These are phyloP conservation scores for Drosophila tsacasi DNA, from an alignment of 1,140 invertebrate species.

Conservation along the genomic window DNA sequence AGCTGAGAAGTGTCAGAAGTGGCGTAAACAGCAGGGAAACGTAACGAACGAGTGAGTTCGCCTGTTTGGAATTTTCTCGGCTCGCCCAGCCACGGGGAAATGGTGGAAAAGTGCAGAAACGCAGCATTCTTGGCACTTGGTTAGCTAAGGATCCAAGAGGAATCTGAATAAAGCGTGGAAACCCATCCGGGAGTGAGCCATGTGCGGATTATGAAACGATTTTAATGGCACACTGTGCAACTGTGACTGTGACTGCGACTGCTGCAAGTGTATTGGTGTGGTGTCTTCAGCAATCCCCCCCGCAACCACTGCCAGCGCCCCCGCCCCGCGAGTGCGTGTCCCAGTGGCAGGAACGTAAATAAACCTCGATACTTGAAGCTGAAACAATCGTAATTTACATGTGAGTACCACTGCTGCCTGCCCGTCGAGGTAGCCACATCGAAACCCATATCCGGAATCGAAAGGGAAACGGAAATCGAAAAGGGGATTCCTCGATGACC, in stretches of 20 bases:
- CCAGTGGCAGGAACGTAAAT: conserved; percentile 67
- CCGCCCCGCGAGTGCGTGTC: conserved; percentile 31
- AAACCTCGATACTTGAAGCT: conserved; percentile 58
- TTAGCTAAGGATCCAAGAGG: conserved; percentile 33
- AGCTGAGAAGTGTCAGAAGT: conserved; percentile 77
- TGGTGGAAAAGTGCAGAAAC: conserved; percentile 59
- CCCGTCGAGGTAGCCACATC: neutral
- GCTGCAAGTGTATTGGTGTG: conserved; percentile 63
- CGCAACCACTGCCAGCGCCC: conserved; percentile 8
- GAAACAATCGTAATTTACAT: conserved; percentile 66
- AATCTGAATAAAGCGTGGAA: conserved; percentile 4
- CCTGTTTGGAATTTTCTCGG: conserved; percentile 81
- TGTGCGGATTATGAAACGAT: conserved; percentile 73
- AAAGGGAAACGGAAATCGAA: conserved; percentile 29
- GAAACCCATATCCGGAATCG: conserved; percentile 17
- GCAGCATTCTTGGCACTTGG: conserved; percentile 70
- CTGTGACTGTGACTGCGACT: conserved; percentile 50
- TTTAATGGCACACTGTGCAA: conserved; percentile 46
- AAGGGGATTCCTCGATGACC: conserved; percentile 43
- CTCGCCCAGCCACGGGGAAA: conserved; percentile 62
- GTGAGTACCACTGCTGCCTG: conserved; percentile 53
- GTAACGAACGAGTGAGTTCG: conserved; percentile 69
- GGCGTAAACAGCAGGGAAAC: conserved; percentile 78
- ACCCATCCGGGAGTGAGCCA: conserved; percentile 32
- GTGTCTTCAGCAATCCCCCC: conserved; percentile 26